A percentile compares a stretch with the other conserved stretches of the same genome.
phyloP scores from a whole-genome alignment of 2,797 vertebrate genomes.

The Acanthis flammea region DNA sequence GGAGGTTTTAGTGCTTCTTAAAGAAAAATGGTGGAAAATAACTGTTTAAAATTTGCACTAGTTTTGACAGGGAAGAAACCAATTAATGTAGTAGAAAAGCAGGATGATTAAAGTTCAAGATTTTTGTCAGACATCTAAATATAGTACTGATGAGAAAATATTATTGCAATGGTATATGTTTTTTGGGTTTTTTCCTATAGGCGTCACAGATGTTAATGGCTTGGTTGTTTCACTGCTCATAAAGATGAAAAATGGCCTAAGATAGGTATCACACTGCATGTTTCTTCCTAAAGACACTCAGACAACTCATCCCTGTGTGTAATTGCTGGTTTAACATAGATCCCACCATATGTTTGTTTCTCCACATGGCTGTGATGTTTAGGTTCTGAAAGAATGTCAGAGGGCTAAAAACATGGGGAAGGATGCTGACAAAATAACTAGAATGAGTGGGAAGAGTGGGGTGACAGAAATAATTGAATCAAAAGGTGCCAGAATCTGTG shows the following conservation, averaged over 20 bases:
- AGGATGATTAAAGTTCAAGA: not conserved
- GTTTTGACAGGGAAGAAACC: not conserved
- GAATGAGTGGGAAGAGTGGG: not conserved
- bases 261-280: not conserved
- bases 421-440: not conserved
- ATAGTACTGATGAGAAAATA: not conserved
- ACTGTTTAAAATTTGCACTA: not conserved
- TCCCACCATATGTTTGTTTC: not conserved
- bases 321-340: not conserved
- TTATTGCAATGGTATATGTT: fast-evolving
- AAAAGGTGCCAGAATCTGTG: not conserved
- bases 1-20: not conserved
- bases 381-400: not conserved
- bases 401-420: not conserved
- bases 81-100: not conserved
- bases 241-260: not conserved
- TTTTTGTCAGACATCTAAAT: not conserved
- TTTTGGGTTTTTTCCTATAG: not conserved
- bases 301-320: not conserved
- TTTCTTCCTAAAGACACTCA: not conserved
- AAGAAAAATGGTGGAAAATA: not conserved
- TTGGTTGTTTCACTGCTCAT: not conserved
- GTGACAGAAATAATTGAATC: not conserved
- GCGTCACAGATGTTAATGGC: not conserved
- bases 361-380: not conserved